These are phyloP conservation scores for Spinus pinus DNA, from an alignment of 2,797 vertebrate genomes.

Conservation along the genomic window DNA sequence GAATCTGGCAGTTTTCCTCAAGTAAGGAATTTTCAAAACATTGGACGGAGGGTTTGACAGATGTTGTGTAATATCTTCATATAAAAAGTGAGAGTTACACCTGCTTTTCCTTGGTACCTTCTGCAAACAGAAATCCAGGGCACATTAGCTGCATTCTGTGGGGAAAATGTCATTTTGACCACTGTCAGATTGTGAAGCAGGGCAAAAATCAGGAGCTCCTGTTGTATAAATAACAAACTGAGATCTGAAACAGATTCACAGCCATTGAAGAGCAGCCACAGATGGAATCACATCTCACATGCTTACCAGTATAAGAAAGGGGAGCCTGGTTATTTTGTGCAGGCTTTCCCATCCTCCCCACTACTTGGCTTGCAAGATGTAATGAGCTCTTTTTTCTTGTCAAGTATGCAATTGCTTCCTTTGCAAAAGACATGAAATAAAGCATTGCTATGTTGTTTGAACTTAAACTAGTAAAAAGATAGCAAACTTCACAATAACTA, in stretches of 20 bases:
- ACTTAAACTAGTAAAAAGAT: slow-evolving; percentile 56
- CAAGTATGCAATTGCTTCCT: slow-evolving; percentile 12
- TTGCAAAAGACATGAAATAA: slow-evolving; percentile 45
- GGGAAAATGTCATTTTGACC: neutral
- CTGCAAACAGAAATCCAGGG: neutral
- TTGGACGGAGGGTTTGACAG: neutral
- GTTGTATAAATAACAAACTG: neutral
- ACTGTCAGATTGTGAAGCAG: neutral
- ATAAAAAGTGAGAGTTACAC: neutral
- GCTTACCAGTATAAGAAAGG: neutral
- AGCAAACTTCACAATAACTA: slow-evolving; percentile 25
- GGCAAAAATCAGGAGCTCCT: neutral
- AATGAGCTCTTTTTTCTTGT: slow-evolving; percentile 22
- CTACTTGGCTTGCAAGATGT: slow-evolving; percentile 25
- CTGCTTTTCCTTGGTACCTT: neutral
- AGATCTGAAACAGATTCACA: neutral
- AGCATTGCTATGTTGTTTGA: slow-evolving; percentile 40
- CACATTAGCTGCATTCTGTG: neutral
- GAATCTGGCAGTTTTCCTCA: neutral
- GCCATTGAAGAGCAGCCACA: neutral
- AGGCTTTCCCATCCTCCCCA: slow-evolving; percentile 17
- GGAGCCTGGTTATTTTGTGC: slow-evolving; percentile 19
- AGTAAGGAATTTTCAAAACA: neutral
- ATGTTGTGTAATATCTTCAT: neutral
- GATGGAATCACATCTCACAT: neutral